Conservation (phyloP, 2,113 vertebrate species). For the Sciurus niger region DNA sequence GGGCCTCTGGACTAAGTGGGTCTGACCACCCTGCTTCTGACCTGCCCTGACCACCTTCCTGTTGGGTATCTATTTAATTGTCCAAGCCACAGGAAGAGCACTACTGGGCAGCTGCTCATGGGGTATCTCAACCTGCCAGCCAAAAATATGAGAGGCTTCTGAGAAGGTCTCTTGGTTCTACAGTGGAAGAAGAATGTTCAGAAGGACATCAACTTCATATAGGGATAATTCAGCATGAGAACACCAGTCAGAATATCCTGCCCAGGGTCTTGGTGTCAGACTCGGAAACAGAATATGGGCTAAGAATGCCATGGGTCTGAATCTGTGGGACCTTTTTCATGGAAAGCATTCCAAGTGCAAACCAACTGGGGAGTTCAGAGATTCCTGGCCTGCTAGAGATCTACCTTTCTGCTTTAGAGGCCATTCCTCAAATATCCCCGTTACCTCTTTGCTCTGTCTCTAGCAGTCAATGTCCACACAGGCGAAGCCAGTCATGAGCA, state of each 20-base stretch:
- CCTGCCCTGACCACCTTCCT: rapidly evolving
- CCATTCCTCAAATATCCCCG: neutral
- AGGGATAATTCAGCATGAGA: neutral
- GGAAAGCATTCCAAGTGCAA: neutral
- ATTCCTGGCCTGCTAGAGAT: neutral
- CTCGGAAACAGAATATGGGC: neutral
- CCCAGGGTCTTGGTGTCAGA: conserved; percentile 1
- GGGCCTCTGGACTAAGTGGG: neutral
- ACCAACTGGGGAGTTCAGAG: neutral
- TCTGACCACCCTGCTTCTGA: neutral
- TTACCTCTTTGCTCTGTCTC: rapidly evolving
- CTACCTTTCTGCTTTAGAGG: neutral
- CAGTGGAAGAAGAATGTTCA: neutral
- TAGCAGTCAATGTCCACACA: neutral
- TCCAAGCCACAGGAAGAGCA: neutral
- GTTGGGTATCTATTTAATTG: neutral
- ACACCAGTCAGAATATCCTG: neutral
- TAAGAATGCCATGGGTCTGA: neutral
- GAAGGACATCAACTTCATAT: neutral
- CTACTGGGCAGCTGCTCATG: neutral
- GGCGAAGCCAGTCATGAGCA: neutral
- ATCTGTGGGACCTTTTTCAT: conserved; percentile 19
- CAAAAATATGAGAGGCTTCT: neutral
- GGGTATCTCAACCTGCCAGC: neutral
- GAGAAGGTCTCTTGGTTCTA: neutral